Base-by-base conservation (phyloP, 2,888 invertebrate species). In the Sinodicranocentrus sp. region DNA sequence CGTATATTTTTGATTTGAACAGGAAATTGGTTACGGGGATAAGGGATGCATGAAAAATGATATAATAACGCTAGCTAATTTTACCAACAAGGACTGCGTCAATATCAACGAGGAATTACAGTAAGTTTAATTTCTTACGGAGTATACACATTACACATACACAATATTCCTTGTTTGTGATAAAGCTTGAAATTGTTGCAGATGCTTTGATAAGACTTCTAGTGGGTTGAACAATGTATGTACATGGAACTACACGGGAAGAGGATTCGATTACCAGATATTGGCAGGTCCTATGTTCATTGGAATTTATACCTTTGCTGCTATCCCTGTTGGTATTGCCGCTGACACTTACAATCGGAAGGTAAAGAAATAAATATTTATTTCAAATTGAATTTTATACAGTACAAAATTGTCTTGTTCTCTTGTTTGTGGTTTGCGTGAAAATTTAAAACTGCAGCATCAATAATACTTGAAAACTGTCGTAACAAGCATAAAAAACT, bases 281-380 rank as follows among this genome's bases (percentile, higher is more conserved):
- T 73, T 88, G 57, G 87, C 87, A 25, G 88, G 88, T 21, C 88
- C 88, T 2, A 82, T 87, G 43, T 88, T 88, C 76, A 87, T 87
- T 43, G 77, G 87, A 8, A 84, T 88, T 52, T 88, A 87, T 72
- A 88, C 88, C 0, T 87, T 87, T 75, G 87, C 88, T 23, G 88
- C 85, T 33, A 83, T 87, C 39, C 83, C 83, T n/a, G 79, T 88
- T 6, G 87, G 87, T 19, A 78, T 88, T 43, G 87, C 87, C 21
- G 88, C 88, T 6, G 88, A 88, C 61, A 76, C 87, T 10, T 88
- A 87, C 78, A 87, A 87, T 72, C 73, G 88, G 33, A 88, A 88
- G 84, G 88, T 87, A 78, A 72, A 54, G n/a, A n/a, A n/a, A n/a
- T 39, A 39, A 8, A 13, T 39, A 39, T 13, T 8, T 8, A 13